Percentiles rank a stretch among this genome's conserved stretches.
phyloP scores from a whole-genome alignment of 2,797 vertebrate species.

The Echiichthys vipera region DNA sequence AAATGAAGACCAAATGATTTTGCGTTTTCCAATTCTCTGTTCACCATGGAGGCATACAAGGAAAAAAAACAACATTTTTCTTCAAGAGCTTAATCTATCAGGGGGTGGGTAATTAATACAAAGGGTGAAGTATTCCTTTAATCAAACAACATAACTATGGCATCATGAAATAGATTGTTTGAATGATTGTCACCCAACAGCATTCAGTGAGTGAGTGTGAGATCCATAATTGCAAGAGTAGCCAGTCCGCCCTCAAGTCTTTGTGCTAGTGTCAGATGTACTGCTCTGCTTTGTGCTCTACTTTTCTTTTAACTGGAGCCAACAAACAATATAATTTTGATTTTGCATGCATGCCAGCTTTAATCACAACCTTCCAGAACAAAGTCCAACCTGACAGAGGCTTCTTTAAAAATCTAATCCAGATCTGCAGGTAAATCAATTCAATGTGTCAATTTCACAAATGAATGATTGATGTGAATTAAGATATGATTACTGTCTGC shows the following conservation, averaged over 20 bases:
- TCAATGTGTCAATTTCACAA: constrained; percentile 40
- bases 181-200: not conserved
- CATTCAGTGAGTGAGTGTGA: not conserved
- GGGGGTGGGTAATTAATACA: too few relatives aligned
- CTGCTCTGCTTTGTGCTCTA: constrained; percentile 22
- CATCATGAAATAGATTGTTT: not conserved
- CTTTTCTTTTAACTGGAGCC: constrained; percentile 43
- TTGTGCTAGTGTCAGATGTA: constrained; percentile 7
- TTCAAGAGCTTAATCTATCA: too few relatives aligned
- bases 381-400: constrained; percentile 38
- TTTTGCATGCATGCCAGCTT: constrained; percentile 62
- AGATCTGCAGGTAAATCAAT: constrained; percentile 55
- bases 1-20: too few relatives aligned
- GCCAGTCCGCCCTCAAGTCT: not conserved
- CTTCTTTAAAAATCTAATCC: constrained; percentile 41
- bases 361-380: constrained; percentile 45
- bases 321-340: constrained; percentile 57
- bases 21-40: too few relatives aligned
- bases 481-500: constrained; percentile 61
- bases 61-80: too few relatives aligned
- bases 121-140: too few relatives aligned
- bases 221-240: not conserved
- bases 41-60: too few relatives aligned
- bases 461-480: constrained; percentile 64
- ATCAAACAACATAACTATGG: not conserved